These are phyloP conservation scores for Onychomys arenicola DNA, from an alignment of 2,797 vertebrate species.

Conservation along the genomic window DNA sequence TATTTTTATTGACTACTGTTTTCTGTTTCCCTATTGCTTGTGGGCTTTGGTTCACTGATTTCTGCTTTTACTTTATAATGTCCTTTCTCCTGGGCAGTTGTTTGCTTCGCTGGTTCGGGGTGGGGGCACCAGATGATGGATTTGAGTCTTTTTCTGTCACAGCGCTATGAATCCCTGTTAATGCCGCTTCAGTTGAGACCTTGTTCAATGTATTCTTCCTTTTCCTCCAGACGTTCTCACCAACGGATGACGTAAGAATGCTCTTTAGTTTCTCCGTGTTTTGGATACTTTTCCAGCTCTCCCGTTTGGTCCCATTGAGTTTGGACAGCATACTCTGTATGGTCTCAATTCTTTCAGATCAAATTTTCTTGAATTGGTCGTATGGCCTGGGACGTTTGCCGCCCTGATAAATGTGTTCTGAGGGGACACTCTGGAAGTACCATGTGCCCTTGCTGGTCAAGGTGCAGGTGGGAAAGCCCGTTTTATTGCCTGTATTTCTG, in stretches of 20 bases:
- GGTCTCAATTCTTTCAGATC: background rate
- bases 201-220: background rate
- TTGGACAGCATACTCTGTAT: background rate
- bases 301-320: background rate
- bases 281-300: background rate
- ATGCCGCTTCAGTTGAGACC: background rate
- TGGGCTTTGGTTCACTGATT: constrained; percentile 22
- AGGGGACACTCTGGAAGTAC: background rate
- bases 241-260: background rate
- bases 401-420: background rate
- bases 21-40: background rate
- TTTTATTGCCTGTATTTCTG: background rate
- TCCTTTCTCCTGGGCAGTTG: background rate
- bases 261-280: background rate
- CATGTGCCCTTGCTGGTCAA: background rate
- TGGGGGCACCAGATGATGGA: background rate
- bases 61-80: background rate
- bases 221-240: constrained; percentile 10
- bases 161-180: background rate
- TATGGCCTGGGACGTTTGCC: background rate
- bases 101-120: background rate
- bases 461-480: background rate
- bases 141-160: background rate
- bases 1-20: constrained; percentile 21
- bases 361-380: background rate